phyloP scores from a whole-genome alignment of 2,113 vertebrate species.

The Prionailurus bengalensis region DNA sequence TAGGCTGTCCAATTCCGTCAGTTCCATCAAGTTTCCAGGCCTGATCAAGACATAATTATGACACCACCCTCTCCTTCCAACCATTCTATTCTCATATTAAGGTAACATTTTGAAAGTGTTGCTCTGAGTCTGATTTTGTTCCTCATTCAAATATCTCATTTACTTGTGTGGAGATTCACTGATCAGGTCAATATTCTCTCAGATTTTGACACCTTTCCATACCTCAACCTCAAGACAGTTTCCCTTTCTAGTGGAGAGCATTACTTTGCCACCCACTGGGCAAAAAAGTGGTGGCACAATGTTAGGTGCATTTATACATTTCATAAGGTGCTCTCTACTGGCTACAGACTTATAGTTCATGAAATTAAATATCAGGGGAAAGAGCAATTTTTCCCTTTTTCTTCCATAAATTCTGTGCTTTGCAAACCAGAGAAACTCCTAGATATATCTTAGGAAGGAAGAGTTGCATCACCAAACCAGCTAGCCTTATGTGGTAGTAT shows the following conservation, averaged over 20 bases:
- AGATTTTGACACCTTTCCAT: neutral
- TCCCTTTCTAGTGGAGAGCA: neutral
- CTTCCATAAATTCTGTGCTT: neutral
- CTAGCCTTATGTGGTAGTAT: neutral
- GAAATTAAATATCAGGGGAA: neutral
- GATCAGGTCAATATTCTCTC: neutral
- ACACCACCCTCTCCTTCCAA: neutral
- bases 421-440: slow-evolving; percentile 1
- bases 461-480: neutral
- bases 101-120: neutral
- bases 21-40: neutral
- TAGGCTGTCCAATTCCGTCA: neutral
- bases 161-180: neutral
- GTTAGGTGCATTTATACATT: neutral
- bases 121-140: neutral
- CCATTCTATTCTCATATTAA: neutral
- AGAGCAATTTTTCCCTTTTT: neutral
- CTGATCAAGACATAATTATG: neutral
- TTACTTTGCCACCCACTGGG: too few relatives aligned
- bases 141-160: neutral
- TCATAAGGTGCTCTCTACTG: neutral
- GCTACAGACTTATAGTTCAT: neutral
- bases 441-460: neutral
- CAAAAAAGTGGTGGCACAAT: neutral
- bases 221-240: neutral